These are phyloP conservation scores for Dicrostonyx torquatus DNA, from an alignment of 2,797 vertebrate species.

Conservation along the genomic window DNA sequence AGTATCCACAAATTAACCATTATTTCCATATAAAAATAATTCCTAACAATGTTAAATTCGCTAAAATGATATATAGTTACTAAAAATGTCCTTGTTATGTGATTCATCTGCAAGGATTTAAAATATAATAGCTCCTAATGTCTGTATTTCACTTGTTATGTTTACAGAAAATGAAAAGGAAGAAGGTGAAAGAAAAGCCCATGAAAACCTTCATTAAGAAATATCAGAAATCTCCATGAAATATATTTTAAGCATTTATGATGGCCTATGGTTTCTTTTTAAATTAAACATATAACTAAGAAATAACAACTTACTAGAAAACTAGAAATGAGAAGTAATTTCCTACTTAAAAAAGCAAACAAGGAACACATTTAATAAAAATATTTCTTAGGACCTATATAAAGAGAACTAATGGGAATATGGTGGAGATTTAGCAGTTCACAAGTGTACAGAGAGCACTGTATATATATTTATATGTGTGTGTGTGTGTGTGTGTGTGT, in stretches of 20 bases:
- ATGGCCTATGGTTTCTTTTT: neutral
- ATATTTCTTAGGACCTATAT: slow-evolving; percentile 15
- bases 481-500: too few species aligned
- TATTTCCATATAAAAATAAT: neutral
- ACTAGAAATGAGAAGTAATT: slow-evolving; percentile 56
- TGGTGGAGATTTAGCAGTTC: neutral
- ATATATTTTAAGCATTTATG: slow-evolving; percentile 50
- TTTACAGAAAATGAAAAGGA: neutral
- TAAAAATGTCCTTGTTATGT: neutral
- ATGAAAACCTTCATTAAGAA: neutral
- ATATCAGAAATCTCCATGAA: slow-evolving; percentile 21
- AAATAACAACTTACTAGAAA: slow-evolving; percentile 55
- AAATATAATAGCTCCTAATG: neutral
- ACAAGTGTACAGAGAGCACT: neutral
- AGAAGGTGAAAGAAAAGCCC: neutral
- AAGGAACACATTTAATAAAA: slow-evolving; percentile 68
- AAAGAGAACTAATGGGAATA: slow-evolving; percentile 44
- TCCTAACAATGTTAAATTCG: neutral
- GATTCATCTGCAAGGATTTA: neutral
- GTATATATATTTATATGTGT: too few species aligned
- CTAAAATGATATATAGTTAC: neutral
- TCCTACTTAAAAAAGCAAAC: slow-evolving; percentile 47
- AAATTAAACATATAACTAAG: slow-evolving; percentile 68
- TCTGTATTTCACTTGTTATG: neutral
- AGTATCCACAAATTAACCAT: neutral